phyloP scores from a whole-genome alignment of 2,797 vertebrate species.

The Acrocephalus scirpaceus region DNA sequence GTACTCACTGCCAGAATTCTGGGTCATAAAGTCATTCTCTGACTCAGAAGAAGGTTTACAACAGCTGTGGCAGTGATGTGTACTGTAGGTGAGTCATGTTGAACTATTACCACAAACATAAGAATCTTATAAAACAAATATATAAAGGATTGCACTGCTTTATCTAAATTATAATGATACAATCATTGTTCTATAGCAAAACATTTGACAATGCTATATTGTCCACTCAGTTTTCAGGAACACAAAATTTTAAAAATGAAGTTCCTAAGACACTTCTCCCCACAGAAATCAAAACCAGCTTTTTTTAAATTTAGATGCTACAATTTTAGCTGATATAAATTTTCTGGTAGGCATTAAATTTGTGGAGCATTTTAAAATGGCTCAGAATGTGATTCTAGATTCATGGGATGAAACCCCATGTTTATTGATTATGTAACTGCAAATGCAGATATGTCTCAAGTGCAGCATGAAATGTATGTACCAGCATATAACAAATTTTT shows the following conservation, averaged over 20 bases:
- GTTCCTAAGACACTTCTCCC: not conserved
- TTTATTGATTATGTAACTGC: slow-evolving; percentile 45
- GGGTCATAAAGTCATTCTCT: slow-evolving; percentile 75
- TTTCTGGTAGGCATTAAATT: slow-evolving; percentile 28
- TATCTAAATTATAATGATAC: not conserved
- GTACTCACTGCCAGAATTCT: slow-evolving; percentile 68
- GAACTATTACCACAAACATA: slow-evolving; percentile 59
- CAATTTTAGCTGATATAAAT: not conserved
- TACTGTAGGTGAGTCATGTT: slow-evolving; percentile 68
- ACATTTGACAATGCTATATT: not conserved
- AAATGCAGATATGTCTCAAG: slow-evolving; percentile 3
- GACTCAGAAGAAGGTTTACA: slow-evolving; percentile 72
- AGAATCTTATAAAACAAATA: slow-evolving; percentile 38
- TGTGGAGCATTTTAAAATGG: slow-evolving; percentile 20
- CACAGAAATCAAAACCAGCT: not conserved
- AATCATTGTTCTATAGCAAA: not conserved
- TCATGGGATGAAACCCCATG: not conserved
- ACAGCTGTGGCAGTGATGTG: slow-evolving; percentile 68
- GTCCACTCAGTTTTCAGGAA: not conserved
- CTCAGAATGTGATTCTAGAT: slow-evolving; percentile 7
- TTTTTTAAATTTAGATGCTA: slow-evolving; percentile 20
- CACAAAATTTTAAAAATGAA: not conserved
- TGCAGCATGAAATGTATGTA: not conserved
- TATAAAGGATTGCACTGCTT: not conserved
- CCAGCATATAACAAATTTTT: not conserved